phyloP scores from a whole-genome alignment of 2,888 invertebrate genomes.

The Phengaris arion region DNA sequence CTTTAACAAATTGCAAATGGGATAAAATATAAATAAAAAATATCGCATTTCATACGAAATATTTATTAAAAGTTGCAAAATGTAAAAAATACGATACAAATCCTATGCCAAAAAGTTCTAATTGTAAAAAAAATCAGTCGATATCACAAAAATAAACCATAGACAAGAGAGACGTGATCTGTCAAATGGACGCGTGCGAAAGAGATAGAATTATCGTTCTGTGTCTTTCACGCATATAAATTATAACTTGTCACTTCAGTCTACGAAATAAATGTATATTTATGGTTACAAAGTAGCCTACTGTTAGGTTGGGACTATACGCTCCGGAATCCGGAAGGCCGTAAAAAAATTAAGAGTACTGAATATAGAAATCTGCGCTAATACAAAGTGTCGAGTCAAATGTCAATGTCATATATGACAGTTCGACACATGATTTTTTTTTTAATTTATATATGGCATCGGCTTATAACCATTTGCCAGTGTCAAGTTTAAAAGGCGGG shows the following conservation, averaged over 20 bases:
- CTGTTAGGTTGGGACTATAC: background rate
- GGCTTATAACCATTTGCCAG: too few relatives aligned
- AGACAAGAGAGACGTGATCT: background rate
- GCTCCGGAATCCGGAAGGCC: too few relatives aligned
- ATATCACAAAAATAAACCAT: constrained; percentile 20
- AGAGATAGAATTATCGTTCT: background rate
- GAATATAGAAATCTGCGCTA: too few relatives aligned
- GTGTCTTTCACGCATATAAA: background rate
- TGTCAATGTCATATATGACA: too few relatives aligned
- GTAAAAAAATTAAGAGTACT: too few relatives aligned
- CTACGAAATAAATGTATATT: background rate
- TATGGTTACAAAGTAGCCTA: background rate
- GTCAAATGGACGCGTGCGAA: background rate
- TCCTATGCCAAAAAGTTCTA: constrained; percentile 7
- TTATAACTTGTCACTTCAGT: background rate
- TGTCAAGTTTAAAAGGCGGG: too few relatives aligned
- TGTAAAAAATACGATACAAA: constrained; percentile 18
- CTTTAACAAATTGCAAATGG: background rate
- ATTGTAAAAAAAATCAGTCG: constrained; percentile 12
- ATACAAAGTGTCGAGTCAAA: too few relatives aligned
- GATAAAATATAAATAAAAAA: background rate
- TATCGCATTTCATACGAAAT: constrained; percentile 3
- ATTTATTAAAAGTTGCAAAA: constrained; percentile 27
- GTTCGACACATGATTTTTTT: too few relatives aligned
- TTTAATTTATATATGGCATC: too few relatives aligned